Conservation (phyloP, 2,888 invertebrate genomes). For the Chymomyza fuscimana region DNA sequence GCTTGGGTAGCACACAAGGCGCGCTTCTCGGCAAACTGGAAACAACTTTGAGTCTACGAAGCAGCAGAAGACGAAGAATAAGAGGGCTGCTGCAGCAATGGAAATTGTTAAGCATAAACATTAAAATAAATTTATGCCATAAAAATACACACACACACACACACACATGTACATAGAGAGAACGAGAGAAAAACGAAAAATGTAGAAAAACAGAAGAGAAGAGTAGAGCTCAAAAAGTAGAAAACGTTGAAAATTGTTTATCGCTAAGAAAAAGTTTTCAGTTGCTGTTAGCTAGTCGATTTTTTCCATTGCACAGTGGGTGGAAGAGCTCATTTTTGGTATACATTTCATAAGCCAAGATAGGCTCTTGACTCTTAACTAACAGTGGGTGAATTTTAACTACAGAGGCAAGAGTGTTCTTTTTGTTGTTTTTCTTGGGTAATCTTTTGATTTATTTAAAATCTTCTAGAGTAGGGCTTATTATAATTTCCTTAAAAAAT, state of each 20-base stretch:
- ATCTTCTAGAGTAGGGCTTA: too few relatives aligned
- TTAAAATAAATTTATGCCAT: conserved; percentile 74
- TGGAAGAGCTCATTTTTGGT: too few relatives aligned
- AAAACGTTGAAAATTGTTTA: conserved; percentile 65
- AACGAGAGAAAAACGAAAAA: not conserved
- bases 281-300: conserved; percentile 35
- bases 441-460: too few relatives aligned
- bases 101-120: conserved; percentile 73
- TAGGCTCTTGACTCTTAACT: too few relatives aligned
- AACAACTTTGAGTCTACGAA: conserved; percentile 27
- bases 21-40: not conserved
- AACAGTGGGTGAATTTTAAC: too few relatives aligned
- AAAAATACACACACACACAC: conserved; percentile 34
- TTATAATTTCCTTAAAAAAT: too few relatives aligned
- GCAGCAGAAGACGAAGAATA: not conserved
- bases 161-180: not conserved
- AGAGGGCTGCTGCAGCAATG: conserved; percentile 31
- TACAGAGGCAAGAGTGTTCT: too few relatives aligned
- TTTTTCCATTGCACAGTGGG: conserved; percentile 43
- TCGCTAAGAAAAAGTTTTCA: conserved; percentile 64
- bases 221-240: not conserved
- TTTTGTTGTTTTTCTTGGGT: too few relatives aligned
- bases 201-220: not conserved
- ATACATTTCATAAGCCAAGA: too few relatives aligned
- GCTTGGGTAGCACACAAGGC: conserved; percentile 12